These are phyloP conservation scores for Semicossyphus pulcher DNA, from an alignment of 2,113 vertebrate species.

Conservation along the genomic window DNA sequence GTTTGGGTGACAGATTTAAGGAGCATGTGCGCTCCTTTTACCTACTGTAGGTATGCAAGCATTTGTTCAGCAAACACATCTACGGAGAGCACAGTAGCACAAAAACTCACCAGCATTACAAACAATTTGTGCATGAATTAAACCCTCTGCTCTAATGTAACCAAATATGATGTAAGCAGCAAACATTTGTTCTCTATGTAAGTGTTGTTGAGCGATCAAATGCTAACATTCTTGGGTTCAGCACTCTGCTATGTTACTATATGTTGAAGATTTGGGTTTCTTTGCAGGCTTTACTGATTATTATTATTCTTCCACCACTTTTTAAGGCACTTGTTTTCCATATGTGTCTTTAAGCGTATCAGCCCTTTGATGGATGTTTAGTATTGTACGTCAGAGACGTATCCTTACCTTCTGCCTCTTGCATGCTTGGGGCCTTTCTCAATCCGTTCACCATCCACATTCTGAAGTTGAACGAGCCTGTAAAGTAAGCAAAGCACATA, in stretches of 20 bases:
- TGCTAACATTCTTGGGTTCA: too few species aligned
- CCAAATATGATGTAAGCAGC: too few species aligned
- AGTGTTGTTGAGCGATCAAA: too few species aligned
- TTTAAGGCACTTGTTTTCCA: neutral
- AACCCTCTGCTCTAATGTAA: too few species aligned
- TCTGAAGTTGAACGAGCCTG: constrained; percentile 23
- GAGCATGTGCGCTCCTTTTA: neutral
- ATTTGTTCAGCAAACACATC: too few species aligned
- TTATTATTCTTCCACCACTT: neutral
- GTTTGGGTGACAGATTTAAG: neutral
- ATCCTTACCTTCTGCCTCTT: constrained; percentile 6
- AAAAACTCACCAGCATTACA: too few species aligned
- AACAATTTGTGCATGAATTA: too few species aligned
- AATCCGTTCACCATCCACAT: neutral
- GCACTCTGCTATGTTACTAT: neutral
- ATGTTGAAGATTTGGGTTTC: neutral
- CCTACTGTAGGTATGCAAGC: too few species aligned
- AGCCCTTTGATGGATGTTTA: constrained; percentile 7
- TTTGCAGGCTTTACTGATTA: neutral
- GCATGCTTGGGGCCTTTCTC: neutral
- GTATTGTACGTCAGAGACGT: neutral
- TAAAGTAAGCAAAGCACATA: constrained; percentile 11
- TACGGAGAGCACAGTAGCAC: too few species aligned
- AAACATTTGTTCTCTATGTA: too few species aligned
- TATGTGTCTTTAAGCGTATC: neutral